Conservation (phyloP, 2,113 vertebrate genomes). For the Aythya baeri region DNA sequence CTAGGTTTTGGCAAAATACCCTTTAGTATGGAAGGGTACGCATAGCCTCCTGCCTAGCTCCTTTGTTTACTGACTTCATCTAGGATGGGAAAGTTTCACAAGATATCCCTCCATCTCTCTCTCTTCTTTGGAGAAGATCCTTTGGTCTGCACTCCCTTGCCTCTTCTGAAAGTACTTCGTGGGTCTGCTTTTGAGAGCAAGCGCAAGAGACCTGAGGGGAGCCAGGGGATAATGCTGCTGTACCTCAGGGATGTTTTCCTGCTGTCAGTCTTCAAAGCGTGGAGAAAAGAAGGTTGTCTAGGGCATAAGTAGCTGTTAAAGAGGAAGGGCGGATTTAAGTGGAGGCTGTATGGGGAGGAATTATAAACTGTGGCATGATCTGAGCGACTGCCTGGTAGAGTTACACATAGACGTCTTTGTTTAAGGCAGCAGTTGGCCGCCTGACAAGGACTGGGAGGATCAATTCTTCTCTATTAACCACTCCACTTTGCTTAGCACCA, state of each 20-base stretch:
- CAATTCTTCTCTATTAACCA: conserved; percentile 46
- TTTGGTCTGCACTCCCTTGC: not conserved
- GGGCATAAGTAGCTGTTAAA: conserved; percentile 32
- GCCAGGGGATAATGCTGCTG: not conserved
- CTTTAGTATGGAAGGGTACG: not conserved
- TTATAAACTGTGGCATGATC: conserved; percentile 54
- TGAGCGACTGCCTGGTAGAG: conserved; percentile 1
- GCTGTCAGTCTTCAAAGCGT: not conserved
- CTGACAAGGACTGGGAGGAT: conserved; percentile 26
- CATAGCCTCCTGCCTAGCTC: not conserved
- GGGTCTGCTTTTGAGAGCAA: not conserved
- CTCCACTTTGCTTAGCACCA: fast-evolving
- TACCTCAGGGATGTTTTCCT: not conserved
- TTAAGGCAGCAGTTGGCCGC: not conserved
- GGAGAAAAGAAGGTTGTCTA: not conserved
- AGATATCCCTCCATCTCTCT: not conserved
- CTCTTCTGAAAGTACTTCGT: not conserved
- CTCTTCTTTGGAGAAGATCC: not conserved
- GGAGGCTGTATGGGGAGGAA: not conserved
- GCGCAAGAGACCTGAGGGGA: not conserved
- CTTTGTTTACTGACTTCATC: not conserved
- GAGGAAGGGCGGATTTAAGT: not conserved
- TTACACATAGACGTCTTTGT: conserved; percentile 51
- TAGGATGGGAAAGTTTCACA: not conserved
- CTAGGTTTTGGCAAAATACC: not conserved